A percentile compares a stretch with the other conserved stretches of the same genome.
phyloP scores from a whole-genome alignment of 2,888 invertebrate genomes.

The Spodoptera exigua region DNA sequence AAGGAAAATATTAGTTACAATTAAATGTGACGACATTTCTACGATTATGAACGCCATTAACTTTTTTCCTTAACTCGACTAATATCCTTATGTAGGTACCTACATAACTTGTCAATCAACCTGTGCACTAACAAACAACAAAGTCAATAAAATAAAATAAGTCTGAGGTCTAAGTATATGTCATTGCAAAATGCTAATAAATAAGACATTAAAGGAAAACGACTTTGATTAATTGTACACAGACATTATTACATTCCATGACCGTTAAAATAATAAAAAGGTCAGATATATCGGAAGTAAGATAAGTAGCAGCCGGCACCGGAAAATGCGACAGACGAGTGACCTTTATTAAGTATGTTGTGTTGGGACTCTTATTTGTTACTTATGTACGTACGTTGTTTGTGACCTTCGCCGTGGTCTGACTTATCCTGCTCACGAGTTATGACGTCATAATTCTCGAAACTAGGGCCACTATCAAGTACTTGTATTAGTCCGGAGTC shows the following conservation, averaged over 20 bases:
- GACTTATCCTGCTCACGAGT: slow-evolving; percentile 55
- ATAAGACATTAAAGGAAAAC: slow-evolving; percentile 3
- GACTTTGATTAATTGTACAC: slow-evolving; percentile 22
- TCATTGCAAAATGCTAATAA: too few species aligned
- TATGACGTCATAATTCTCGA: slow-evolving; percentile 37
- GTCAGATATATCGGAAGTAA: slow-evolving; percentile 55
- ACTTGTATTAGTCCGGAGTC: too few species aligned
- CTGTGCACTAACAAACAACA: too few species aligned
- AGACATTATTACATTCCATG: slow-evolving; percentile 31
- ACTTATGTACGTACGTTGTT: slow-evolving; percentile 7
- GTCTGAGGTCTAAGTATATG: too few species aligned
- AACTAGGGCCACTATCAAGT: slow-evolving; percentile 8
- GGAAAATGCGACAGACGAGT: slow-evolving; percentile 44
- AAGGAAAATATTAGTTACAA: too few species aligned
- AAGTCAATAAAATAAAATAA: too few species aligned
- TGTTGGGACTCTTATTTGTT: slow-evolving; percentile 17
- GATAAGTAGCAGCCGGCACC: slow-evolving; percentile 38
- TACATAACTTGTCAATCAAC: too few species aligned
- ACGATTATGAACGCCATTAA: too few species aligned
- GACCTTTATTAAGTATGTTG: slow-evolving; percentile 43
- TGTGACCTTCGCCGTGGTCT: slow-evolving; percentile 47
- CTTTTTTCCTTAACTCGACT: too few species aligned
- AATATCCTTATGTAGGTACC: too few species aligned
- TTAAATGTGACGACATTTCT: too few species aligned
- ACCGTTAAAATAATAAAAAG: slow-evolving; percentile 41